Evolutionary conservation across 2,797 vertebrate genomes (phyloP), one percentile per base, ranked within the genome.

Genomic region (Gephyroberyx darwinii): DNA sequence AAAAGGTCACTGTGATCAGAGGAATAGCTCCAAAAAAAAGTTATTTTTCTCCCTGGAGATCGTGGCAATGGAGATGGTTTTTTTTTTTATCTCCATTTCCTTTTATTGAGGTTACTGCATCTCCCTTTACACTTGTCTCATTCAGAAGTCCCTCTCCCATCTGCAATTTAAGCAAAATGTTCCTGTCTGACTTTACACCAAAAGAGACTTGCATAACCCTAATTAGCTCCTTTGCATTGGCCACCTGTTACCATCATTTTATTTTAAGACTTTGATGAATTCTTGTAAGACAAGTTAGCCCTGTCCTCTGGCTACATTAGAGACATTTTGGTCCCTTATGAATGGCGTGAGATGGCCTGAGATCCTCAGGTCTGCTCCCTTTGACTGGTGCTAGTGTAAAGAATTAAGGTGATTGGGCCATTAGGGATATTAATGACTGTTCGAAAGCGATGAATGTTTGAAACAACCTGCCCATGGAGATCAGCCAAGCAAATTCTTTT

Each of bases 271-370:
- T 26, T 35, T 35, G 56, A 26, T 53, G 63, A 5, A 57, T 71
- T 53, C 2, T 61, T 58, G 78, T 35, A 35, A 35, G 33, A 8
- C 33, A 82, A 84, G 84, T 75, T 68, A 83, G 8, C 8, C 13
- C 47, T 53, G 26, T 69, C 83, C 52, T n/a, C 3, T 60, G 65
- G 84, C 62, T 47, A 37, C 48, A 35, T 5, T 20, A 53, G 26
- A 63, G 51, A 80, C 51, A 70, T 55, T 52, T 69, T 22, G 17
- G 57, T 70, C 47, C 41, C 69, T 64, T 62, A 41, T 17, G 17
- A 39, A 20, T n/a, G n/a, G n/a, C n/a, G n/a, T n/a, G 43, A 8
- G 17, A 37, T 9, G 43, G 50, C 81, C 68, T 20, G 14, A 74
- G 12, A 51, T 53, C 45, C 62, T 35, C 64, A 74, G n/a, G 12